Evolutionary conservation across 53 echinoderm and acorn worm species (phyloP).

Genomic region (Luidia sarsii): DNA sequence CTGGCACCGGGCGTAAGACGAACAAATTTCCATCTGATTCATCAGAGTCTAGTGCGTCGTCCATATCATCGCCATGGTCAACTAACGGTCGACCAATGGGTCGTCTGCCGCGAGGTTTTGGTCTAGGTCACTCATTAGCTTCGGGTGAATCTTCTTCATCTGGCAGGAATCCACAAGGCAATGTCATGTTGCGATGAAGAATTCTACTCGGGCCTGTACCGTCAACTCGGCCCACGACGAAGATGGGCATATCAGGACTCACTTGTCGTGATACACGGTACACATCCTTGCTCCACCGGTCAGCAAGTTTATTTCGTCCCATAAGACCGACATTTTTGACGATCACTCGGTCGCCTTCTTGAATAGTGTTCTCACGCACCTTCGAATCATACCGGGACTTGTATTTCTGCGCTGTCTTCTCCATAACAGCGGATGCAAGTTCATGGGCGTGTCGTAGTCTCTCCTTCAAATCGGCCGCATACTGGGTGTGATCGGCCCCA

Average conservation of each 20-base stretch:
- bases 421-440: constrained; percentile 36
- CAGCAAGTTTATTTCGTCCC: constrained; percentile 56
- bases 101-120: neutral
- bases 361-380: constrained; percentile 28
- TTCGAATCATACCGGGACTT: constrained; percentile 27
- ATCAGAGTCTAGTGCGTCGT: neutral
- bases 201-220: constrained; percentile 4
- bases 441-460: constrained; percentile 55
- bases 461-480: constrained; percentile 41
- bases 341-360: constrained; percentile 35
- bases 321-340: constrained; percentile 43
- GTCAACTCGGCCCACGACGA: neutral
- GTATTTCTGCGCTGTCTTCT: constrained; percentile 18
- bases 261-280: constrained; percentile 1
- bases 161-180: neutral
- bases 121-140: neutral
- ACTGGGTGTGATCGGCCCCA: neutral
- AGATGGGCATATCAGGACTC: constrained; percentile 35
- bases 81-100: neutral
- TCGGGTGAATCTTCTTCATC: neutral
- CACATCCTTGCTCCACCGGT: constrained; percentile 30
- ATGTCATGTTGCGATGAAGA: constrained; percentile 31
- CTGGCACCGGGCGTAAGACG: neutral
- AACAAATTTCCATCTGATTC: neutral
- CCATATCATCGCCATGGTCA: neutral